Evolutionary conservation across 2,113 vertebrate genomes (phyloP).

Genomic region (Atrichornis clamosus): DNA sequence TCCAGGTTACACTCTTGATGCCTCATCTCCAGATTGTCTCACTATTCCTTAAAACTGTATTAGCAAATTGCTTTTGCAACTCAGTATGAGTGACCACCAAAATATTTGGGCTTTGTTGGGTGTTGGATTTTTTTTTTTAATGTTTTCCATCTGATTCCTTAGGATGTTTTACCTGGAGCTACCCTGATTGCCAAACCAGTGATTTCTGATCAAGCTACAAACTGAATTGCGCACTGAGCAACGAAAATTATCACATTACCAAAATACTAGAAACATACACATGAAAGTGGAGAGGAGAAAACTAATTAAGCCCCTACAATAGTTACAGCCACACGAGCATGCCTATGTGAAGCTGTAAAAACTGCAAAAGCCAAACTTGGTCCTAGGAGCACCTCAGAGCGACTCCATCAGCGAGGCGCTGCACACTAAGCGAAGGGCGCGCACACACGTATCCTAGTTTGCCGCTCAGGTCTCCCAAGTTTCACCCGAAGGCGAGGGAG

Average conservation of each 20-base stretch:
- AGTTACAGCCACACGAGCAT: rapidly evolving
- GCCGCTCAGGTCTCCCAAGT: neutral
- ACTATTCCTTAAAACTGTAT: neutral
- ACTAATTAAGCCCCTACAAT: too few species aligned
- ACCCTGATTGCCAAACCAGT: neutral
- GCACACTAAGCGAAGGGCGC: rapidly evolving
- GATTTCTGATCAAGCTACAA: neutral
- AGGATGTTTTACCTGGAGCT: neutral
- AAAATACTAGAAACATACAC: rapidly evolving
- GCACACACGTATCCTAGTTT: rapidly evolving
- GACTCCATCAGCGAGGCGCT: neutral
- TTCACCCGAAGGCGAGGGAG: neutral
- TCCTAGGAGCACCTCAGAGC: neutral
- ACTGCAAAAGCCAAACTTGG: neutral
- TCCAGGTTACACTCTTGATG: neutral
- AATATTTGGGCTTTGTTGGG: neutral
- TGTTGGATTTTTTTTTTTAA: neutral
- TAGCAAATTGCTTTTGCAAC: neutral
- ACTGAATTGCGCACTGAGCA: neutral
- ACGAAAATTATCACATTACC: neutral
- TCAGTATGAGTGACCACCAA: neutral
- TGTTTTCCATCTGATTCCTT: neutral
- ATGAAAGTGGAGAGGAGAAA: rapidly evolving
- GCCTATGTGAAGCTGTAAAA: rapidly evolving
- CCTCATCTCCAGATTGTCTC: neutral